Base-by-base conservation (phyloP, 2,888 invertebrate genomes). In the Azorinus chamasolen region DNA sequence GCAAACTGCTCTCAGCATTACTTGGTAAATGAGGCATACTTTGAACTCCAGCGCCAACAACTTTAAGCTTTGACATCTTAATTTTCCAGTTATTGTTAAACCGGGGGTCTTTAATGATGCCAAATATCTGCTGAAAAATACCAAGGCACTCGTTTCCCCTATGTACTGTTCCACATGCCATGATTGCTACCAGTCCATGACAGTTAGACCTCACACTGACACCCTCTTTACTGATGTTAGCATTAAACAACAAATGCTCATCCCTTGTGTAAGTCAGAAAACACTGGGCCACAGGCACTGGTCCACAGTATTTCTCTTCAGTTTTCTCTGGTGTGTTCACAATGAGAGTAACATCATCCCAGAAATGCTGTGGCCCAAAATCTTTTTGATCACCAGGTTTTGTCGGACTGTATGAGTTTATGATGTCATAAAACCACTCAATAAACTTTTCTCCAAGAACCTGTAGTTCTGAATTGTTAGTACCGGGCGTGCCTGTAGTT, bases 51-150 rank as follows among this genome's bases (percentile, higher is more conserved):
- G 79, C 58, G 41, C 77, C 78, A 46, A 70, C 58, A 45, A 89
- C 62, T 48, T 83, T 83, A 14, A 89, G 61, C 58, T 83, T 82
- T 6, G 94, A 94, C n/a, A 93, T 94, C 89, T 95, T 95, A 24
- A 96, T 94, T 92, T 95, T 95, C 95, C 95, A 96, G 88, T 95
- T 95, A 87, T 95, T 95, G n/a, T 94, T 93, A 32, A 93, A 91
- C 58, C 93, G 93, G 0, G 95, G 95, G 90, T 96, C 95, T 74
- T 95, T 94, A 24, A 95, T 93, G 46, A 96, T 91, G 1, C 95
- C 95, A 92, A 96, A 96, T 51, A 94, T 93, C 86, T 95, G 95
- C 87, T 96, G 95, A 89, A 95, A 96, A 37, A 95, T 92, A 1
- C 96, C 96, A 0, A 95, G 94, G 80, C 94, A 94, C 32, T 84